Conservation (phyloP, 1,140 invertebrate species). For the Homalodisca vitripennis region DNA sequence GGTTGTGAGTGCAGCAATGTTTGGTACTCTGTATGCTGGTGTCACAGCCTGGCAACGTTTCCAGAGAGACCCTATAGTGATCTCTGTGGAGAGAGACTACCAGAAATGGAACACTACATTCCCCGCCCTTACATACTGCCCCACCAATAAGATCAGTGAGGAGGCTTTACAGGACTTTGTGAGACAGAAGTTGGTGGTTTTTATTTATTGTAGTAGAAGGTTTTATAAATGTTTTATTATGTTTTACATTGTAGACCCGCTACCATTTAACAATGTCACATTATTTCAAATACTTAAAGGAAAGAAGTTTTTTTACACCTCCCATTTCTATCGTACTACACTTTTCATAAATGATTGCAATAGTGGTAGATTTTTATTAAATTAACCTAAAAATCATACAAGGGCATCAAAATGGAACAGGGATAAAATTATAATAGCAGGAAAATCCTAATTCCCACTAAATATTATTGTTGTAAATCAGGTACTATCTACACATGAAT, state of each 20-base stretch:
- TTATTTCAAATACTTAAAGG: too few relatives aligned
- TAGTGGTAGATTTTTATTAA: too few relatives aligned
- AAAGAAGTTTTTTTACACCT: too few relatives aligned
- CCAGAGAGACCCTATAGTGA: conserved; percentile 64
- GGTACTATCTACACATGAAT: too few relatives aligned
- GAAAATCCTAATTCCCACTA: too few relatives aligned
- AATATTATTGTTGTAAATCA: too few relatives aligned
- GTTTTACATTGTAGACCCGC: not conserved
- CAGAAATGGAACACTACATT: conserved; percentile 69
- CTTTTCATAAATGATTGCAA: too few relatives aligned
- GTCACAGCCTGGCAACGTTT: conserved; percentile 61
- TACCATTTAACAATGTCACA: not conserved
- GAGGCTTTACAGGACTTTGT: conserved; percentile 48
- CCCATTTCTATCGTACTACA: too few relatives aligned
- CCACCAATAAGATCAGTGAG: conserved; percentile 43
- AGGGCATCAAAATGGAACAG: too few relatives aligned
- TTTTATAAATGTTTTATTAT: not conserved
- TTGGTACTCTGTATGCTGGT: conserved; percentile 54
- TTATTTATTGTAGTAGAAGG: not conserved
- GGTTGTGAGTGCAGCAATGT: conserved; percentile 49
- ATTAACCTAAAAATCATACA: too few relatives aligned
- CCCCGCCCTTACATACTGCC: conserved; percentile 57
- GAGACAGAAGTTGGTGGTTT: too few relatives aligned
- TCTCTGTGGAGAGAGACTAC: conserved; percentile 70
- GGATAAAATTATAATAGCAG: too few relatives aligned